phyloP scores from a whole-genome alignment of 2,888 invertebrate genomes.

The Lapara coniferarum region DNA sequence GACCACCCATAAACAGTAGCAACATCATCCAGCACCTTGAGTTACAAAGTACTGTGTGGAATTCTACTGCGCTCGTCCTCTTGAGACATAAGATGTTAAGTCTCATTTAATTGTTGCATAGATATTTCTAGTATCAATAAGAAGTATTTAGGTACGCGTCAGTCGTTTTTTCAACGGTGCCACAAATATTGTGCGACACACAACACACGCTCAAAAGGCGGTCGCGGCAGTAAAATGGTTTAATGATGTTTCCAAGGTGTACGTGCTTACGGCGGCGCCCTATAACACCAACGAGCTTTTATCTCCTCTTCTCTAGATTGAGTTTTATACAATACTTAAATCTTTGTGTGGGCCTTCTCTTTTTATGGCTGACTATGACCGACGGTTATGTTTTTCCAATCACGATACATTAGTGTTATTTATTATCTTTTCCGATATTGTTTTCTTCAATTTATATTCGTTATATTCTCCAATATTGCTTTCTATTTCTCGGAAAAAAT shows the following conservation, averaged over 20 bases:
- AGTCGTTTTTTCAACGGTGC: too few species aligned
- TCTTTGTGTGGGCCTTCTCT: neutral
- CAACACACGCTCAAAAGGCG: neutral
- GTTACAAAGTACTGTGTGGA: too few species aligned
- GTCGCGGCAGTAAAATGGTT: conserved; percentile 7
- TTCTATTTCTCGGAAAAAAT: too few species aligned
- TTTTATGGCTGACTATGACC: neutral
- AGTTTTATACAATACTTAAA: conserved; percentile 5
- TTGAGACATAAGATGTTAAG: too few species aligned
- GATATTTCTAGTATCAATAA: too few species aligned
- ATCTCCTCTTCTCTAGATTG: neutral
- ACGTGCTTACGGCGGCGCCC: neutral
- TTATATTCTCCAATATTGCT: too few species aligned
- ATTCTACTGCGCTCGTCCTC: too few species aligned
- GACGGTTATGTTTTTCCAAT: neutral
- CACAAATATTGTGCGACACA: too few species aligned
- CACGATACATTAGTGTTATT: neutral
- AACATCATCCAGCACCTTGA: too few species aligned
- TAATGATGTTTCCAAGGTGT: conserved; percentile 4
- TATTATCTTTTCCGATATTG: neutral
- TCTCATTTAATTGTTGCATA: too few species aligned
- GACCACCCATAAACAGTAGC: too few species aligned
- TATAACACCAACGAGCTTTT: conserved; percentile 8
- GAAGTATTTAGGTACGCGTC: too few species aligned
- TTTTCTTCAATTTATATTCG: neutral